Conservation (phyloP, 37 sponge, comb jelly and placozoan genomes). For the Lycopodina hypogea region DNA sequence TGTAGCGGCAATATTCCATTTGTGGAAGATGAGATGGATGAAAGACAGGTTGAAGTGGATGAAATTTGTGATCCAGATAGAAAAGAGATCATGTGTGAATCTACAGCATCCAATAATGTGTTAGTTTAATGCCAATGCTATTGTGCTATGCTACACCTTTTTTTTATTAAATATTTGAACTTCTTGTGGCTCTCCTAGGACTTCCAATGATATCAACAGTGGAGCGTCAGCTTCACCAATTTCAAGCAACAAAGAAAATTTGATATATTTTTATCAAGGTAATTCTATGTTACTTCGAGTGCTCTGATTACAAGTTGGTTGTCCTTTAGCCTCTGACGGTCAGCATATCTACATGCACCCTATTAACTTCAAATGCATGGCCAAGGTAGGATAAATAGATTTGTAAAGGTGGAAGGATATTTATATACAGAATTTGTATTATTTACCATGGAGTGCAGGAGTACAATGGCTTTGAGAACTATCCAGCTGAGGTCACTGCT, state of each 20-base stretch:
- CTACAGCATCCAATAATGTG: not conserved
- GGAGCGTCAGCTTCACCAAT: not conserved
- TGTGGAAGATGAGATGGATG: not conserved
- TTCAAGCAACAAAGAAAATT: not conserved
- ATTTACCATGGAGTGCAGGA: slow-evolving; percentile 32
- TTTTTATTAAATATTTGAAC: not conserved
- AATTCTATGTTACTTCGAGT: no score
- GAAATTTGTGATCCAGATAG: no score
- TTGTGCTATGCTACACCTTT: no score
- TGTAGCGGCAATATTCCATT: not conserved
- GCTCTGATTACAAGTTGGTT: no score
- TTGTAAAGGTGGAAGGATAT: slow-evolving; percentile 1
- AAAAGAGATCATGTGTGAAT: not conserved
- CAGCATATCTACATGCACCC: slow-evolving; percentile 90
- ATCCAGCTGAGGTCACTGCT: slow-evolving; percentile 62
- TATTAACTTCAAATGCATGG: slow-evolving; percentile 68
- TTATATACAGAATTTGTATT: not conserved
- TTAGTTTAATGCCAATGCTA: slow-evolving; percentile 1
- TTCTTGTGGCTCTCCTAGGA: not conserved
- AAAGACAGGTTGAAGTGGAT: not conserved
- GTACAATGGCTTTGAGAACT: slow-evolving; percentile 61
- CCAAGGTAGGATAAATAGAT: slow-evolving; percentile 36
- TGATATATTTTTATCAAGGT: slow-evolving; percentile 9
- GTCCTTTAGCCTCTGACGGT: slow-evolving; percentile 74
- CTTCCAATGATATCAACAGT: not conserved